Percentiles rank a stretch among this genome's conserved stretches.
Evolutionary conservation across 2,113 vertebrate species (phyloP).

Genomic region (Xenopus laevis): DNA sequence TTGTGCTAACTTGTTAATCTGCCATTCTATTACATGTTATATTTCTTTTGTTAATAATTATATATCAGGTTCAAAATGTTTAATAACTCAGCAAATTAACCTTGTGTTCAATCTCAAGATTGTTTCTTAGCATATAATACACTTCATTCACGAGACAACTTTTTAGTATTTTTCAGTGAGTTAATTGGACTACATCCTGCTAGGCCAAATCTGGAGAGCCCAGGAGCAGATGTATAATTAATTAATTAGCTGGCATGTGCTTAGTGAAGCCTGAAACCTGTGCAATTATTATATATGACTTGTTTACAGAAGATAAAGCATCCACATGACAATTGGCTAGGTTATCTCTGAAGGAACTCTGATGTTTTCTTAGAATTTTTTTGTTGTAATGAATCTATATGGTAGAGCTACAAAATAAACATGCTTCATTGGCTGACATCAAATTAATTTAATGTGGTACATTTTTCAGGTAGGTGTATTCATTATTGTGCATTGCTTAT

Average conservation of each 20-base stretch:
- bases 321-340: slow-evolving; percentile 5
- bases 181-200: slow-evolving; percentile 23
- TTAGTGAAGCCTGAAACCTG: slow-evolving; percentile 36
- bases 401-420: background rate
- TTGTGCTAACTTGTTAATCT: too few relatives aligned
- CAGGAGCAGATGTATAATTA: slow-evolving; percentile 38
- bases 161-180: background rate
- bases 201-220: slow-evolving; percentile 19
- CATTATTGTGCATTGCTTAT: background rate
- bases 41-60: too few relatives aligned
- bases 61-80: too few relatives aligned
- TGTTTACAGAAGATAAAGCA: slow-evolving; percentile 31
- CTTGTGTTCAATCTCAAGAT: background rate
- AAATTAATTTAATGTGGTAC: background rate
- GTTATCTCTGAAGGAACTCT: background rate
- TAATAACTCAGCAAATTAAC: slow-evolving; percentile 5
- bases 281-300: slow-evolving; percentile 36
- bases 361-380: slow-evolving; percentile 18
- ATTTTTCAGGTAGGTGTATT: background rate
- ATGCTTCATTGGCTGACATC: background rate
- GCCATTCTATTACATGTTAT: too few relatives aligned
- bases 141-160: slow-evolving; percentile 3
- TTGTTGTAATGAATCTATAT: background rate
- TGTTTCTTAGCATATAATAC: slow-evolving; percentile 12
- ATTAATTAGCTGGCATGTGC: slow-evolving; percentile 39